A percentile compares a stretch with the other conserved stretches of the same genome.
Evolutionary conservation across 2,888 invertebrate species (phyloP).

Genomic region (Tyria jacobaeae): DNA sequence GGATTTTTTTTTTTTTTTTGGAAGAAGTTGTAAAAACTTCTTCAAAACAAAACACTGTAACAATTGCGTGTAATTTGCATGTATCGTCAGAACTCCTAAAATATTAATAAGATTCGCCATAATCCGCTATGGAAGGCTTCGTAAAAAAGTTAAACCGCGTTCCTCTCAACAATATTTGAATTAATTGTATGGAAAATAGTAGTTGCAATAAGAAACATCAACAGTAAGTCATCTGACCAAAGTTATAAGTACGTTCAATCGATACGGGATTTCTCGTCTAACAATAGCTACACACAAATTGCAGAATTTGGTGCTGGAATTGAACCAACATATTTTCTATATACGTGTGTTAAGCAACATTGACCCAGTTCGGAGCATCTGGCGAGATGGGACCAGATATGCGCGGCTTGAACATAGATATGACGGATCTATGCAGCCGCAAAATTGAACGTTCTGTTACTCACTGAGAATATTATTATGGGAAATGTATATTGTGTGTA

Average conservation of each 20-base stretch:
- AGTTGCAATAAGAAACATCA: not conserved
- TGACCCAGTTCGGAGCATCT: constrained; percentile 48
- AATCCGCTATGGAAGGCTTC: no score
- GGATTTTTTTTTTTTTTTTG: no score
- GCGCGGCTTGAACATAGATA: constrained; percentile 19
- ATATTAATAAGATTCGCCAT: no score
- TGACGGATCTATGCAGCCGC: constrained; percentile 14
- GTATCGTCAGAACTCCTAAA: no score
- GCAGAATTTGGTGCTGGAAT: constrained; percentile 14
- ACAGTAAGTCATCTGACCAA: not conserved
- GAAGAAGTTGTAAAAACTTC: no score
- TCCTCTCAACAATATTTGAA: not conserved
- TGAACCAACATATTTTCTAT: constrained; percentile 16
- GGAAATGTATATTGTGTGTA: not conserved
- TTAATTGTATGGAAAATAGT: not conserved
- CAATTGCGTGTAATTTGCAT: no score
- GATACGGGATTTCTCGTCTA: constrained; percentile 12
- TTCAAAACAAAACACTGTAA: no score
- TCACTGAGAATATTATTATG: not conserved
- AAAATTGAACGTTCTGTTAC: constrained; percentile 7
- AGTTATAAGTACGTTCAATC: constrained; percentile 2
- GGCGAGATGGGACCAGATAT: constrained; percentile 40
- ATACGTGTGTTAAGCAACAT: constrained; percentile 26
- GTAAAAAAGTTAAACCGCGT: not conserved
- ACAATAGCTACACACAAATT: constrained; percentile 14